Evolutionary conservation across 1,140 invertebrate species (phyloP), one percentile per base, ranked within the genome.

Genomic region (Caenorhabditis inopinata): DNA sequence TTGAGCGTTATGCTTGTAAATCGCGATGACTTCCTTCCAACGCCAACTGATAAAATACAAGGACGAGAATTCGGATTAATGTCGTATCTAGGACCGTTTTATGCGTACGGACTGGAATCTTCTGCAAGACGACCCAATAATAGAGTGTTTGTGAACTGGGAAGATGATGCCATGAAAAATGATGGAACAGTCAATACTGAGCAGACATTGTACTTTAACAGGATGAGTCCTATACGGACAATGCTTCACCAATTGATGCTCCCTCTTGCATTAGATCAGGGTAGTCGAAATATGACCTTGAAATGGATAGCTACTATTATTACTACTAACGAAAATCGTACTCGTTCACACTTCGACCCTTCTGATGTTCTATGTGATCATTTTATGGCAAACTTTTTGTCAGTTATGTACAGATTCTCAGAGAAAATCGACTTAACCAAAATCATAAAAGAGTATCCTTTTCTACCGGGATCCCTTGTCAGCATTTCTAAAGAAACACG

Each of bases 301-400:
- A 81, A 53, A 29, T 75, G 35, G 47, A 62, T 78, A 11, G 49
- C 51, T 6, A 29, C 29, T 5, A 18, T 76, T 23, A 21, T 49
- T 12, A n/a, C 3, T 9, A 14, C 14, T 3, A 82, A 51, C 73
- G 53, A 51, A 48, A 51, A 38, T 12, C 80, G 83, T 16, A 38
- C 58, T 38, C 58, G 58, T 16, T 16, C 32, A 7, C 93, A 95
- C 89, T 93, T 92, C 38, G 95, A 97, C 88, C 94, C 95, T 85
- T 91, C 93, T 82, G 90, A 93, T 0, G 91, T 96, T 0, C 94
- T 94, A 35, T 93, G 94, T 12, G 95, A 98, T 89, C 95, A 96
- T 1, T 96, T 96, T 87, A 95, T 97, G 93, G 89, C 98, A 38
- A 98, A 98, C 90, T 89, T 98, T 4, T 91, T 97, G 77, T 93